Evolutionary conservation across 2,797 vertebrate species (phyloP).

Genomic region (Falco naumanni): DNA sequence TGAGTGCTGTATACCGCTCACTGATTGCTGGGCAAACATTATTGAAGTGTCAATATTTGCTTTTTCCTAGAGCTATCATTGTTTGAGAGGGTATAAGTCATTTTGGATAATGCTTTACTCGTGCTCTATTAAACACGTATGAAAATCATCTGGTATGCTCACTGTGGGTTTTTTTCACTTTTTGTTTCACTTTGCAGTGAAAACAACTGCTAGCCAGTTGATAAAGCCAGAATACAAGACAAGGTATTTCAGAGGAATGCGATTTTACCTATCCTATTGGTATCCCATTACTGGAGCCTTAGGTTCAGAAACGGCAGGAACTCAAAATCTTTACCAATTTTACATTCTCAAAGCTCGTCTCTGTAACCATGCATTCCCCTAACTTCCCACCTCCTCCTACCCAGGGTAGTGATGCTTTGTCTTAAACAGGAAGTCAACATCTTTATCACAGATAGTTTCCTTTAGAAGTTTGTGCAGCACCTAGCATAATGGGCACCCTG

Average conservation of each 20-base stretch:
- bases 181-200: not conserved
- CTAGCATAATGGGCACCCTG: not conserved
- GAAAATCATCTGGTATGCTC: not conserved
- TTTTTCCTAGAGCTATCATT: conserved; percentile 63
- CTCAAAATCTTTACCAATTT: not conserved
- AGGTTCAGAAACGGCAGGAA: not conserved
- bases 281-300: not conserved
- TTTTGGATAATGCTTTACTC: conserved; percentile 43
- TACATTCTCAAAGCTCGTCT: not conserved
- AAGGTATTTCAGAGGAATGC: not conserved
- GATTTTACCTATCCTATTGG: not conserved
- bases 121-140: conserved; percentile 41
- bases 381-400: not conserved
- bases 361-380: not conserved
- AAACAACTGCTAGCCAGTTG: not conserved
- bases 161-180: not conserved
- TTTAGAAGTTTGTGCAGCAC: not conserved
- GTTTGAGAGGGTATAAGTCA: conserved; percentile 62
- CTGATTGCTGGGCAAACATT: conserved; percentile 74
- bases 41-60: conserved; percentile 75
- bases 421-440: not conserved
- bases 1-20: conserved; percentile 50
- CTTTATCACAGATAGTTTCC: not conserved
- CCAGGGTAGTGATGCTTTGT: not conserved
- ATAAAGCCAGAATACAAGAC: not conserved